phyloP scores from a whole-genome alignment of 2,113 vertebrate genomes.

The Caranx ignobilis region DNA sequence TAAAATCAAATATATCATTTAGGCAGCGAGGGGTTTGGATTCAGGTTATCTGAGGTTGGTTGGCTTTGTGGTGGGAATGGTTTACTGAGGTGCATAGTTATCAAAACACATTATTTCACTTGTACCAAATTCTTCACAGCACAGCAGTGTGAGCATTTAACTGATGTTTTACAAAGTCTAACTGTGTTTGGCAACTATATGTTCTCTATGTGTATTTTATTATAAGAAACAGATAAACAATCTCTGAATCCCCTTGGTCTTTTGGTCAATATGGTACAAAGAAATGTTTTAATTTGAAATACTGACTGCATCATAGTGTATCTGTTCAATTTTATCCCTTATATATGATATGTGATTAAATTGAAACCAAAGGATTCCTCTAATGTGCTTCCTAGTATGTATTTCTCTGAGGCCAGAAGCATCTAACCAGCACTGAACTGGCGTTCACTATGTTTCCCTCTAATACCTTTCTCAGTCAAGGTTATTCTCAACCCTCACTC shows the following conservation, averaged over 20 bases:
- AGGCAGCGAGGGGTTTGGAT: not conserved
- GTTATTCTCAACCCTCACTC: not conserved
- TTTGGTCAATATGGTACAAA: constrained; percentile 31
- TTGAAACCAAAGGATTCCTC: not conserved
- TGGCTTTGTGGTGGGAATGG: not conserved
- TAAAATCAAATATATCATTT: not conserved
- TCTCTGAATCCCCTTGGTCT: not conserved
- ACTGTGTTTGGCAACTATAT: not conserved
- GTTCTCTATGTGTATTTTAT: not conserved
- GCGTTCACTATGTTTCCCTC: not conserved
- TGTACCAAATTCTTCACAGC: not conserved
- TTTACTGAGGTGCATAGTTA: not conserved
- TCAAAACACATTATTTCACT: too few relatives aligned
- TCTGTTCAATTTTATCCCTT: not conserved
- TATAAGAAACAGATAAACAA: not conserved
- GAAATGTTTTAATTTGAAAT: constrained; percentile 11
- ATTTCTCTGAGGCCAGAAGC: not conserved
- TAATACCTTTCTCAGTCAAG: not conserved
- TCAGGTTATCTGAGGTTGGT: not conserved
- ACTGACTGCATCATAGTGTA: not conserved
- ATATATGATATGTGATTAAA: not conserved
- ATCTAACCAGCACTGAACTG: not conserved
- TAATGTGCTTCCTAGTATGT: not conserved
- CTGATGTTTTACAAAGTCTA: constrained; percentile 14
- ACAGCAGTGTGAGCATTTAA: not conserved